phyloP scores from a whole-genome alignment of 1,140 invertebrate species.

The Hormaphis cornu region DNA sequence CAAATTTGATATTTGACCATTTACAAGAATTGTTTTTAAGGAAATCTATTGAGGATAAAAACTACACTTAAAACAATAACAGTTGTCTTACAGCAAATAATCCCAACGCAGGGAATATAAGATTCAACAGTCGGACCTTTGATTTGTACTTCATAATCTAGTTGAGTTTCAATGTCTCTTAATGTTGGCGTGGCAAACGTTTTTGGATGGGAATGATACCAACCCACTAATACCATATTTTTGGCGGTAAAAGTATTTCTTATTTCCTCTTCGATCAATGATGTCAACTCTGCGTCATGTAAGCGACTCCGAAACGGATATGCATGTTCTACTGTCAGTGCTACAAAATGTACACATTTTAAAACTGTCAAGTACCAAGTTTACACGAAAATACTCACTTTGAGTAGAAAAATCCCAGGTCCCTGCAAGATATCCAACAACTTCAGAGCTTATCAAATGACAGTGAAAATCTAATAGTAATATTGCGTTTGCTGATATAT shows the following conservation, averaged over 20 bases:
- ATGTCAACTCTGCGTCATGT: conserved; percentile 60
- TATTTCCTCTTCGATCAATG: conserved; percentile 69
- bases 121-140: conserved; percentile 77
- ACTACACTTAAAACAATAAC: not conserved
- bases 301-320: conserved; percentile 80
- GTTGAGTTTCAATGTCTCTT: conserved; percentile 80
- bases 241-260: conserved; percentile 69
- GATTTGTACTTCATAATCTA: conserved; percentile 92
- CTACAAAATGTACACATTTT: conserved; percentile 46
- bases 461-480: conserved; percentile 87
- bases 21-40: too few relatives aligned
- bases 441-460: conserved; percentile 81
- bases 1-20: too few relatives aligned
- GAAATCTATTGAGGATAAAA: not conserved
- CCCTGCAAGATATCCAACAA: conserved; percentile 87
- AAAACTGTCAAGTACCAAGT: too few relatives aligned
- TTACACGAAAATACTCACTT: conserved; percentile 53
- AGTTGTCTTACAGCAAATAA: conserved; percentile 71
- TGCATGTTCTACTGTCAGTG: conserved; percentile 74
- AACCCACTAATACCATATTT: conserved; percentile 74
- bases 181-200: conserved; percentile 79
- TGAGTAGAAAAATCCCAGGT: conserved; percentile 90
- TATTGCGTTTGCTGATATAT: conserved; percentile 78
- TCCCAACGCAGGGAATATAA: conserved; percentile 84
- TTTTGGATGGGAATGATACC: conserved; percentile 94